Evolutionary conservation across 2,113 vertebrate species (phyloP), one percentile per base, ranked within the genome.

Genomic region (Coptodon bakossiorum): DNA sequence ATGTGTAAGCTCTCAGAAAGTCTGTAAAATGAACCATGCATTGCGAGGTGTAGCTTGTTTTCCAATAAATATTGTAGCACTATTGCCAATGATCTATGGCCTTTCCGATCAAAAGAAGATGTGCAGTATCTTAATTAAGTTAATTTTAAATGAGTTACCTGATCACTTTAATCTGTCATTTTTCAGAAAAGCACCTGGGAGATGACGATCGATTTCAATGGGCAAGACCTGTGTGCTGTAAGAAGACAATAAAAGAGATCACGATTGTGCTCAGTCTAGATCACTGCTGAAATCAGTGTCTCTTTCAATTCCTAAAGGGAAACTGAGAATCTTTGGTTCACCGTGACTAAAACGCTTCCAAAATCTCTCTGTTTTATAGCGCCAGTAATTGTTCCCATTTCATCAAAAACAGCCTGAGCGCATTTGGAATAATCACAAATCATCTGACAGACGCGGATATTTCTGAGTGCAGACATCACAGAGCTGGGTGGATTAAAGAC

Each of bases 401-500:
- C 91, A 93, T 96, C 92, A 93, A 89, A 85, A 90, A 56, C 56
- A 93, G 86, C 91, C 88, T 95, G 97, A 97, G 96, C 95, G 90
- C 95, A 96, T 94, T 96, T 93, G 95, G 94, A 97, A 94, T 97
- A 96, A 97, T 96, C 95, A 95, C 96, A 95, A 95, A 95, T 97
- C 97, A 97, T 95, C 91, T 97, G 96, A 96, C 90, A 94, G 90
- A 92, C 6, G 5, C 27, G 84, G 93, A 95, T 97, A 95, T 92
- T 95, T 96, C 86, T 81, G 86, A 95, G 95, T 90, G 81, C 96
- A 95, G 97, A 97, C 96, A 97, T 97, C 97, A 97, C 97, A 97
- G 96, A 95, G 96, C 94, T 94, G 92, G 91, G 86, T 85, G 92
- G 97, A 98, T 98, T 98, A 98, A 97, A 97, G 97, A 96, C 96